Base-by-base conservation (phyloP, 2,113 vertebrate genomes). In the Colaptes auratus region DNA sequence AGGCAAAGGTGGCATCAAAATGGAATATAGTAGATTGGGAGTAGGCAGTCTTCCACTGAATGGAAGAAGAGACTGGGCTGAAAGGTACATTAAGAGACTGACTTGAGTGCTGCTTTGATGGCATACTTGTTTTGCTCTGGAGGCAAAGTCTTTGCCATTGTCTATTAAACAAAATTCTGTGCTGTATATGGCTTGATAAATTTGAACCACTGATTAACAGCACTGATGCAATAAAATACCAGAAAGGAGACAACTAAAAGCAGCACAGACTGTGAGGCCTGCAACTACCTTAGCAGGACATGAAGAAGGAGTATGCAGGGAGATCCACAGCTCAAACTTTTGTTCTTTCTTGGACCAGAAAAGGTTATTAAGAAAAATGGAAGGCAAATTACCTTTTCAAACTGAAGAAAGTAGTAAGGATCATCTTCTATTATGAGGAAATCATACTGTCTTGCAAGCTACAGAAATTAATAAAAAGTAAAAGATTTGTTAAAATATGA, bases 371-470 rank as follows among this genome's bases (percentile, higher is more conserved):
- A 56, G 25, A 15, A 71, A 28, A 56, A 70, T 8, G 35, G 36
- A 88, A 93, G 39, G 70, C 23, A 92, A 76, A 59, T 96, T 97
- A 99, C 99, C 98, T 99, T 99, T 71, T 98, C 96, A 96, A 99
- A 99, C 95, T 99, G 99, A 85, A 99, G 96, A 95, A 99, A 99
- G 92, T 99, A 99, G 96, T 99, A 99, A 5, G 99, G 99, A 95
- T 99, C 99, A 10, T 99, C 99, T 97, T 99, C 99, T 90, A 99
- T 98, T 93, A 99, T 99, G 48, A 99, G 98, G 93, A 99, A 98
- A 96, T 99, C 98, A 31, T 99, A 99, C 93, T 98, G 96, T 93
- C 97, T 98, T 83, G 99, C 99, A 88, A 99, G 98, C 99, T 99
- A 48, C 95, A 96, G 13, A 89, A 90, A 88, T 48, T 1, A 77